These are phyloP conservation scores for Chlorodrepanis virens DNA, from an alignment of 2,113 vertebrate genomes.

Conservation along the genomic window DNA sequence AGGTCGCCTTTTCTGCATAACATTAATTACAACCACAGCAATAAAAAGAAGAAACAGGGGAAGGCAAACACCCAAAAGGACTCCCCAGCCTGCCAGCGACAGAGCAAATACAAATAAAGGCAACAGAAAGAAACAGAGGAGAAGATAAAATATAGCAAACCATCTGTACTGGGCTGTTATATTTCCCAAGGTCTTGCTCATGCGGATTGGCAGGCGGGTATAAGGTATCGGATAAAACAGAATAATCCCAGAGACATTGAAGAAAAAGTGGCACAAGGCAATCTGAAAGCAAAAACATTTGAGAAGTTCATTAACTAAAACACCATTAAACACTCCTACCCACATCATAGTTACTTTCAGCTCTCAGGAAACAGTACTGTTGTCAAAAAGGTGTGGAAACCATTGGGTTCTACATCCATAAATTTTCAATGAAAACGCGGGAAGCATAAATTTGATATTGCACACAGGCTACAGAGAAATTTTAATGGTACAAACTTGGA, in stretches of 20 bases:
- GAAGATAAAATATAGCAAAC: constrained; percentile 90
- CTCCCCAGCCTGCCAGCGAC: constrained; percentile 89
- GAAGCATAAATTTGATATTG: background rate
- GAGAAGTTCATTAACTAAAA: background rate
- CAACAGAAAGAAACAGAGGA: constrained; percentile 83
- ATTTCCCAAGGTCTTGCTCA: constrained; percentile 84
- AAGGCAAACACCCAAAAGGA: constrained; percentile 84
- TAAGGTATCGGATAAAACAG: constrained; percentile 92
- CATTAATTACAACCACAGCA: constrained; percentile 73
- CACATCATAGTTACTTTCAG: background rate
- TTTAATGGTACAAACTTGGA: background rate
- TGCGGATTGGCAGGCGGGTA: constrained; percentile 85
- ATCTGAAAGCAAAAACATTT: constrained; percentile 78
- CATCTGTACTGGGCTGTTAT: constrained; percentile 89
- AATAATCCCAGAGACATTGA: constrained; percentile 92
- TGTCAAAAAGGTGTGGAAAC: background rate
- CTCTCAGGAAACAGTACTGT: background rate
- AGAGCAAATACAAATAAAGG: constrained; percentile 85
- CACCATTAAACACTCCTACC: background rate
- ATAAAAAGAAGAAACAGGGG: constrained; percentile 72
- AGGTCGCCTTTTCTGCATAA: constrained; percentile 81
- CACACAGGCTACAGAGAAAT: background rate
- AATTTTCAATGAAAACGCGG: background rate
- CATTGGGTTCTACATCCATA: background rate
- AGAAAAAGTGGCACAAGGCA: constrained; percentile 96